A percentile compares a stretch with the other conserved stretches of the same genome.
Evolutionary conservation across 2,113 vertebrate species (phyloP).

Genomic region (Oreamnos americanus): DNA sequence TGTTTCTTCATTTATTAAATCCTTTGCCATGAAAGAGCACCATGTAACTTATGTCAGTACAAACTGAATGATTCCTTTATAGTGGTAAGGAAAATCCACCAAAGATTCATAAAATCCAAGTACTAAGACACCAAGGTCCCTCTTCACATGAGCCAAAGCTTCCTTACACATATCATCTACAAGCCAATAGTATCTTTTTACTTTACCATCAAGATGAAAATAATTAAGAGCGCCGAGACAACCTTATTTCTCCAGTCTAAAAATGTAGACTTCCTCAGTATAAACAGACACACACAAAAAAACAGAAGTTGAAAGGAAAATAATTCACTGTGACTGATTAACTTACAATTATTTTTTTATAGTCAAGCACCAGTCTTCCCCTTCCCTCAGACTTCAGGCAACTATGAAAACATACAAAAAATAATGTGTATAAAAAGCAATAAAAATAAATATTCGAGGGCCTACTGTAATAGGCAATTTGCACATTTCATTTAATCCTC

Average conservation of each 20-base stretch:
- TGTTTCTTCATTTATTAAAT: not conserved
- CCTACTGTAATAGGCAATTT: slow-evolving; percentile 42
- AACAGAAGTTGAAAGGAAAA: slow-evolving; percentile 10
- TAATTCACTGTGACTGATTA: slow-evolving; percentile 7
- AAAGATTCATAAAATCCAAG: not conserved
- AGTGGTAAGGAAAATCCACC: not conserved
- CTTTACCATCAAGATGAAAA: slow-evolving; percentile 1
- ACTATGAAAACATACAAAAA: slow-evolving; percentile 41
- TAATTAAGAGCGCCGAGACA: not conserved
- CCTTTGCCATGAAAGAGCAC: slow-evolving; percentile 29
- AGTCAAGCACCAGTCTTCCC: not conserved
- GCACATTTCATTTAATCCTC: slow-evolving; percentile 30
- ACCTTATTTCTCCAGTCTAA: slow-evolving; percentile 26
- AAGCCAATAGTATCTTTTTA: not conserved
- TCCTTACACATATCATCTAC: not conserved
- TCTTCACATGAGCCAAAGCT: not conserved
- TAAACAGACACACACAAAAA: not conserved
- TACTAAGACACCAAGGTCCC: not conserved
- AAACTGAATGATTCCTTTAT: not conserved
- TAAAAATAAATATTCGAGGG: slow-evolving; percentile 46
- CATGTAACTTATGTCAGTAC: not conserved
- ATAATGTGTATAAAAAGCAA: not conserved
- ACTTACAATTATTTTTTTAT: not conserved
- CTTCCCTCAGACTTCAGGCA: slow-evolving; percentile 16
- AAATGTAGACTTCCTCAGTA: not conserved